These are phyloP conservation scores for Sinocyclocheilus anophthalmus DNA, from an alignment of 2,113 vertebrate genomes.

Conservation along the genomic window DNA sequence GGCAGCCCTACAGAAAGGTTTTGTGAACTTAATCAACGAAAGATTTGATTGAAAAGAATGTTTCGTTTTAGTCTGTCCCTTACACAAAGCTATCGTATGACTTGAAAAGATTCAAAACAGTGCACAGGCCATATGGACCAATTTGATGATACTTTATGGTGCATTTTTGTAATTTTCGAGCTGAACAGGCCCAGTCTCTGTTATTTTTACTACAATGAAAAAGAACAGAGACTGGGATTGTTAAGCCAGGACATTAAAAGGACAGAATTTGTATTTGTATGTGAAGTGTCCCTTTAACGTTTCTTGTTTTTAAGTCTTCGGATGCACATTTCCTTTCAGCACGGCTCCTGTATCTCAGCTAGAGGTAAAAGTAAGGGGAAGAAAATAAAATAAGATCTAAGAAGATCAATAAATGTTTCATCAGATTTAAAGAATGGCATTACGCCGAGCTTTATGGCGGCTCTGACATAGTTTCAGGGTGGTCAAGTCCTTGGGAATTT, in stretches of 20 bases:
- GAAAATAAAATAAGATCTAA: slow-evolving; percentile 73
- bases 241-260: background rate
- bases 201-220: background rate
- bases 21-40: background rate
- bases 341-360: background rate
- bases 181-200: background rate
- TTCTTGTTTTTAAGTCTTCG: slow-evolving; percentile 13
- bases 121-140: background rate
- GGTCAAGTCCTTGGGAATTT: slow-evolving; percentile 77
- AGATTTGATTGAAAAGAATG: background rate
- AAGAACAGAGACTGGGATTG: background rate
- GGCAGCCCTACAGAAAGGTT: background rate
- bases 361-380: slow-evolving; percentile 59
- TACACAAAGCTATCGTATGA: background rate
- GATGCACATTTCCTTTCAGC: slow-evolving; percentile 9
- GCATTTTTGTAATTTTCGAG: background rate
- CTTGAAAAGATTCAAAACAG: background rate
- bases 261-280: background rate
- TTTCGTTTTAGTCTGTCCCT: background rate
- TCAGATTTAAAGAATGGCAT: slow-evolving; percentile 74
- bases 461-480: slow-evolving; percentile 69
- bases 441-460: slow-evolving; percentile 68
- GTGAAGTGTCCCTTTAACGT: slow-evolving; percentile 8
- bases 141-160: background rate
- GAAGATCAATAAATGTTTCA: slow-evolving; percentile 77